A percentile compares a stretch with the other conserved stretches of the same genome.
These are phyloP conservation scores for Camponotus fellah DNA, from an alignment of 2,888 invertebrate genomes.

Conservation along the genomic window DNA sequence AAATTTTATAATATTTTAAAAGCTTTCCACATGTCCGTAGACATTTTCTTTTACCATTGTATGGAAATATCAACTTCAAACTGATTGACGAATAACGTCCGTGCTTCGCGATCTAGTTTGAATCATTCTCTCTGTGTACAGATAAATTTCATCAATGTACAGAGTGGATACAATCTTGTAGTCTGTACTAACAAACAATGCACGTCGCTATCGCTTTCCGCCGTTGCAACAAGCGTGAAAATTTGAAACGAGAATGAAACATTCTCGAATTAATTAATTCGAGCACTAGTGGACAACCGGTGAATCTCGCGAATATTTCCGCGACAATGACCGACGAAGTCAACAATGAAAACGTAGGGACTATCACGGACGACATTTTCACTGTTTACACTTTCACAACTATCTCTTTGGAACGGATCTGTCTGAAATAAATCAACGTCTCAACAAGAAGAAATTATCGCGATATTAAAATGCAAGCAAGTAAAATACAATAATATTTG, in stretches of 20 bases:
- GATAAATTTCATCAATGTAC: slow-evolving; percentile 4
- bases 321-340: not conserved
- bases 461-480: not conserved
- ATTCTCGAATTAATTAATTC: slow-evolving; percentile 37
- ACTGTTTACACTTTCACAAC: not conserved
- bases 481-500: not conserved
- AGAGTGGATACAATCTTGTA: slow-evolving; percentile 2
- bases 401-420: not conserved
- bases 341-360: not conserved
- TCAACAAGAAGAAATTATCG: not conserved
- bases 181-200: slow-evolving; percentile 33
- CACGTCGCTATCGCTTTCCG: slow-evolving; percentile 20
- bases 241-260: slow-evolving; percentile 12
- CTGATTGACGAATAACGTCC: not conserved
- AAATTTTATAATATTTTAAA: no score
- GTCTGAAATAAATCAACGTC: not conserved
- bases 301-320: slow-evolving; percentile 9
- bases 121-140: not conserved
- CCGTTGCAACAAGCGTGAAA: slow-evolving; percentile 11
- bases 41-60: no score
- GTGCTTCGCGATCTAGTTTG: not conserved
- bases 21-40: no score
- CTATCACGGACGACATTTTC: not conserved
- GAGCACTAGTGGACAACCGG: not conserved
- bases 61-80: not conserved